A percentile compares a stretch with the other conserved stretches of the same genome.
Conservation (phyloP, 2,797 vertebrate species). For the Ceyx erithaca region DNA sequence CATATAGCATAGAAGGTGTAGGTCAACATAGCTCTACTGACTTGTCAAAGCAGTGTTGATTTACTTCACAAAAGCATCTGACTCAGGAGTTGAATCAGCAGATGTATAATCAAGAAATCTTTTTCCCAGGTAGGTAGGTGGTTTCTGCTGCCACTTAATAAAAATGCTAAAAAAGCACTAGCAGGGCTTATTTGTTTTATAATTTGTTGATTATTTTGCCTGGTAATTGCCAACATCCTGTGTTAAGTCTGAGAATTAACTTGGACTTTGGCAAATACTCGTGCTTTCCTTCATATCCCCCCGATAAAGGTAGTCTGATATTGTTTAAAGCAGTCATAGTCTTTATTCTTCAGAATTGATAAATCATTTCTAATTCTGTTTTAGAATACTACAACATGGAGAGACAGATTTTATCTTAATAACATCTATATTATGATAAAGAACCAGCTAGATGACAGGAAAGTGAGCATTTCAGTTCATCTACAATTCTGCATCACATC, state of each 20-base stretch:
- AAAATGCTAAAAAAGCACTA: not conserved
- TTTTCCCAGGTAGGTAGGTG: not conserved
- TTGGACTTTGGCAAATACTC: conserved; percentile 68
- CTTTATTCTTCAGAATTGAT: conserved; percentile 73
- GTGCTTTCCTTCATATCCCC: conserved; percentile 55
- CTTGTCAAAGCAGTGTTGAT: not conserved
- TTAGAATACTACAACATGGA: conserved; percentile 73
- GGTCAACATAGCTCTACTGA: not conserved
- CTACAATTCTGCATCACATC: conserved; percentile 56
- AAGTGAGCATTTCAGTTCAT: conserved; percentile 68
- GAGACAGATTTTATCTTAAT: conserved; percentile 80
- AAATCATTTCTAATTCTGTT: conserved; percentile 76
- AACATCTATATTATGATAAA: conserved; percentile 76
- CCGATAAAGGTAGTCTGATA: conserved; percentile 73
- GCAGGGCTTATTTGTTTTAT: conserved; percentile 1
- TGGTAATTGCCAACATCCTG: conserved; percentile 23
- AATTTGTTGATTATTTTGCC: conserved; percentile 10
- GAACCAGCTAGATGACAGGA: conserved; percentile 65
- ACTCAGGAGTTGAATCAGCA: not conserved
- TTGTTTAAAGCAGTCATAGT: conserved; percentile 47
- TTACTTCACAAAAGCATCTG: not conserved
- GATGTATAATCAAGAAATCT: not conserved
- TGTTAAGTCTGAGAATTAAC: conserved; percentile 70
- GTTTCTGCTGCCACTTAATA: not conserved
- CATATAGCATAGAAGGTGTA: not conserved